Percentiles rank a stretch among this genome's conserved stretches.
These are phyloP conservation scores for Bothrops jararaca DNA, from an alignment of 2,113 vertebrate genomes.

Conservation along the genomic window DNA sequence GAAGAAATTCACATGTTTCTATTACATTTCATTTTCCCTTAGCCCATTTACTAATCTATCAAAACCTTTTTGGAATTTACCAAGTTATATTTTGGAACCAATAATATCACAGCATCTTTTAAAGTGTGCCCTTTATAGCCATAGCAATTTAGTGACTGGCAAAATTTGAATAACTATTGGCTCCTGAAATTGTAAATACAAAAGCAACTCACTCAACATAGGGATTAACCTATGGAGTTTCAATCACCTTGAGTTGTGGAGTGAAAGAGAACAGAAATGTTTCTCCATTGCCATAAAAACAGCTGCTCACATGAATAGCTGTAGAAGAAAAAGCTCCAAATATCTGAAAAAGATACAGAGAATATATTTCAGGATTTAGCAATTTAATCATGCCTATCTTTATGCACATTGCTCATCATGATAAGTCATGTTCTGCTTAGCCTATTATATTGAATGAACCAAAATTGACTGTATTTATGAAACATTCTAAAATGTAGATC, in stretches of 20 bases:
- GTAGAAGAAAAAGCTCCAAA: constrained; percentile 72
- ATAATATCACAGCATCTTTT: neutral
- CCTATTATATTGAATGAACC: neutral
- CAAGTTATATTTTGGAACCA: neutral
- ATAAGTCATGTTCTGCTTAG: neutral
- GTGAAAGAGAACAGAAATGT: constrained; percentile 77
- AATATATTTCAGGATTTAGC: neutral
- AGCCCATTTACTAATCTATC: neutral
- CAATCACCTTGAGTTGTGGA: constrained; percentile 72
- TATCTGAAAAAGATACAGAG: constrained; percentile 51
- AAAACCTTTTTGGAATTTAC: neutral
- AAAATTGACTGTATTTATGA: neutral
- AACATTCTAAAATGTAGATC: neutral
- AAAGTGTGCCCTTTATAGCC: neutral
- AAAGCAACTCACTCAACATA: neutral
- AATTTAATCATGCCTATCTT: neutral
- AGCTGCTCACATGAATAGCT: constrained; percentile 60
- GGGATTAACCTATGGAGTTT: too few relatives aligned
- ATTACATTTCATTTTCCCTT: neutral
- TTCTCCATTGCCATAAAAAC: constrained; percentile 76
- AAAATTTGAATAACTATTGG: neutral
- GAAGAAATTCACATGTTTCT: neutral
- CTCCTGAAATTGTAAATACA: neutral
- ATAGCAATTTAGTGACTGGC: neutral
- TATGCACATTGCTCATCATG: neutral